Evolutionary conservation across 2,888 invertebrate genomes (phyloP), one percentile per base, ranked within the genome.

Genomic region (Mimas tiliae): DNA sequence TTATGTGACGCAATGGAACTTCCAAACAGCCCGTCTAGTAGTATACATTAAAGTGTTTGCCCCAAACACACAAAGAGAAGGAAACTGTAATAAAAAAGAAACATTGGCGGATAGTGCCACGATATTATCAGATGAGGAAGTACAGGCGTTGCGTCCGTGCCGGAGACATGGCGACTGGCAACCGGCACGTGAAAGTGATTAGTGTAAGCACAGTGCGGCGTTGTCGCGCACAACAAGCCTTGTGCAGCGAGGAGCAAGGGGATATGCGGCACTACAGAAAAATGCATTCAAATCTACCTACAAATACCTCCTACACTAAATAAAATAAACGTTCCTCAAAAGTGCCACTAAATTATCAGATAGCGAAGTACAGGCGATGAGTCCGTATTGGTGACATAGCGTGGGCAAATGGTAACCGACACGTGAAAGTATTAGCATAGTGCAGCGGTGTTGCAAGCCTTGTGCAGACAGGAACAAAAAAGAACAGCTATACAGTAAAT

Each of bases 101-200:
- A 42, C 8, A 34, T 19, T 21, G 16, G 50, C 33, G 51, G n/a
- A 27, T n/a, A 47, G 65, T 34, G 12, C 14, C 48, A 45, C 27
- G 45, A 33, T 19, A 42, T 12, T 19, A 55, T 64, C 45, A 52
- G 33, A 78, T 79, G 83, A 89, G 89, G 90, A 90, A 89, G 89
- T 88, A 85, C 88, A 84, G 85, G 72, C 81, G 34, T 14, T 14
- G 34, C 58, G 42, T 38, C 58, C 42, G 55, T n/a, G 11, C 16
- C 11, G 58, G 58, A 50, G 58, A 58, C 58, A 58, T 16, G 34
- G 38, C 19, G 38, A 42, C 38, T 19, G 58, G 55, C 19, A 89
- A 88, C 79, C 73, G 82, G 83, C 92, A 91, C 89, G 91, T 92
- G 91, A 91, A 91, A 90, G 90, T 89, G 86, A 91, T 92, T 92